Percentiles rank a stretch among this genome's conserved stretches.
Evolutionary conservation across 35 echinoderm and acorn worm genomes (phyloP).

Genomic region (Diadema setosum): DNA sequence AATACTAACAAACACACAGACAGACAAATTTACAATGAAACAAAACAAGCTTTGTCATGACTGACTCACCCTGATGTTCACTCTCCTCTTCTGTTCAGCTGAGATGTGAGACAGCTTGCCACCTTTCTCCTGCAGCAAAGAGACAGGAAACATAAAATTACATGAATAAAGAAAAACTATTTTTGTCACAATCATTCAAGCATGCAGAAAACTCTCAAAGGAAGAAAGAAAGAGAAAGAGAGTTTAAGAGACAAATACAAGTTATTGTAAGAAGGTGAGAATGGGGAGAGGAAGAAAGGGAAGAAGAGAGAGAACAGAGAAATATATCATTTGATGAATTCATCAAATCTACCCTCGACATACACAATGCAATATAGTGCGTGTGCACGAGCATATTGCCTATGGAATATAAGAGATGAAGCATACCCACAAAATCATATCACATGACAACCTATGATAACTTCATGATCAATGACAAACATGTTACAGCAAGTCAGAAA

Average conservation of each 20-base stretch:
- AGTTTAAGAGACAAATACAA: background rate
- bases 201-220: background rate
- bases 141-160: background rate
- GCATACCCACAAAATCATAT: no score
- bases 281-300: background rate
- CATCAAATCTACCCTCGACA: no score
- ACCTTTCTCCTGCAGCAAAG: background rate
- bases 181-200: background rate
- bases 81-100: conserved; percentile 91
- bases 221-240: background rate
- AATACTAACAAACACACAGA: background rate
- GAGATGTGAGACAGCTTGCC: conserved; percentile 64
- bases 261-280: background rate
- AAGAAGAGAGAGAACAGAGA: background rate
- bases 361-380: no score
- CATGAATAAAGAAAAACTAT: background rate
- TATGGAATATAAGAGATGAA: no score
- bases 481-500: no score
- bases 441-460: no score
- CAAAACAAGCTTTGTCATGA: background rate
- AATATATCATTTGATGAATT: no score
- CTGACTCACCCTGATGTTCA: conserved; percentile 79
- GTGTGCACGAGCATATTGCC: no score
- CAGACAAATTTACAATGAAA: background rate
- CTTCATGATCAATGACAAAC: no score